Percentiles rank a stretch among this genome's conserved stretches.
These are phyloP conservation scores for Tenthredo scrophulariae DNA, from an alignment of 2,888 invertebrate species.

Conservation along the genomic window DNA sequence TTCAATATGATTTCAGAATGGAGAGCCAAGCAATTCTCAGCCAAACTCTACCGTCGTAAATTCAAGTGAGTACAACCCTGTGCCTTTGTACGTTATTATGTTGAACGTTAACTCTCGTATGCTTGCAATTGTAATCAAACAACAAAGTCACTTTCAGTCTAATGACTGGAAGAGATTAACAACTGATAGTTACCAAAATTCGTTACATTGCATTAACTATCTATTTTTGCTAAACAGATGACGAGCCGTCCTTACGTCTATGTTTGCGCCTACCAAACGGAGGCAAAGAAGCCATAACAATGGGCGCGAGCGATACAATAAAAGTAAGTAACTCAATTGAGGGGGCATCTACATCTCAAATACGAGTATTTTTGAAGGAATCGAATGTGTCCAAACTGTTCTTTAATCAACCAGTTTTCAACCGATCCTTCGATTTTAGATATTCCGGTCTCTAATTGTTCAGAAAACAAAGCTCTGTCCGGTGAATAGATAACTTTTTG, in stretches of 20 bases:
- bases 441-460: too few species aligned
- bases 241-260: slow-evolving; percentile 70
- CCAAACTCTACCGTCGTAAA: slow-evolving; percentile 36
- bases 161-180: not conserved
- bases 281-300: slow-evolving; percentile 72
- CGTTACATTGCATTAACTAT: not conserved
- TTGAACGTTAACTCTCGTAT: not conserved
- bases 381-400: too few species aligned
- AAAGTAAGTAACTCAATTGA: slow-evolving; percentile 64
- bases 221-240: slow-evolving; percentile 51
- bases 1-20: slow-evolving; percentile 17
- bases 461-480: too few species aligned
- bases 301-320: slow-evolving; percentile 72
- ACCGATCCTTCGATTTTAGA: too few species aligned
- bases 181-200: not conserved
- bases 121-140: not conserved
- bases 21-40: slow-evolving; percentile 37
- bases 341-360: too few species aligned
- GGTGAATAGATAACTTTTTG: too few species aligned
- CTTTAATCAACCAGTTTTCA: too few species aligned
- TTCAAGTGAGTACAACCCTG: slow-evolving; percentile 21
- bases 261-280: slow-evolving; percentile 75
- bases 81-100: not conserved
- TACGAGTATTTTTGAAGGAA: too few species aligned
- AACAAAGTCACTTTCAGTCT: not conserved